phyloP scores from a whole-genome alignment of 2,113 vertebrate genomes.

The Sinocyclocheilus maitianheensis region DNA sequence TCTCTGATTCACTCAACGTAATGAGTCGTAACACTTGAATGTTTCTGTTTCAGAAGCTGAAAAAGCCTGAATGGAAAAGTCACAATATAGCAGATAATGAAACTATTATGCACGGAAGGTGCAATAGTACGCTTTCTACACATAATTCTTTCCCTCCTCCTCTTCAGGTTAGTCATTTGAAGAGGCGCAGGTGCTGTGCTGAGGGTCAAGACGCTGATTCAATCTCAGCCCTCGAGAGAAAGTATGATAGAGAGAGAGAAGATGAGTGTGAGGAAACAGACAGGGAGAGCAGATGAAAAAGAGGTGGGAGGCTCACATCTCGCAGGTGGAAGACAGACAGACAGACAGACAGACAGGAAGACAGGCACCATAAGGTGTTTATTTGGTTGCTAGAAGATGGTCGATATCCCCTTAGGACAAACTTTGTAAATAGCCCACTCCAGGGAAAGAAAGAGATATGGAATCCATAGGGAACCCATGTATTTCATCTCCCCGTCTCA shows the following conservation, averaged over 20 bases:
- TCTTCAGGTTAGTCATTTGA: too few species aligned
- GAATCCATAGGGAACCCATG: conserved; percentile 33
- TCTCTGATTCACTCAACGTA: too few species aligned
- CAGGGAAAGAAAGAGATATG: conserved; percentile 41
- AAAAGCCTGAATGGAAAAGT: too few species aligned
- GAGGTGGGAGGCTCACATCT: conserved; percentile 27
- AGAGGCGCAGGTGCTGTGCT: too few species aligned
- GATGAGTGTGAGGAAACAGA: conserved; percentile 42
- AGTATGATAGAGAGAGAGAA: conserved; percentile 25
- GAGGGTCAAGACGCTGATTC: too few species aligned
- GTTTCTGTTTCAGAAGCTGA: too few species aligned
- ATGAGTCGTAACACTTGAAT: too few species aligned
- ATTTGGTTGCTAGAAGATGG: conserved; percentile 60
- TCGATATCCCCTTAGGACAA: conserved; percentile 47
- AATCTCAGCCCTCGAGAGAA: too few species aligned
- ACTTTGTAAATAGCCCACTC: conserved; percentile 49
- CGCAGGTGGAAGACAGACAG: neutral
- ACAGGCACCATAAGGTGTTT: conserved; percentile 31
- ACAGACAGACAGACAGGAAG: conserved; percentile 22
- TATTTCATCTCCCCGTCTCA: conserved; percentile 24
- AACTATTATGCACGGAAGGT: too few species aligned
- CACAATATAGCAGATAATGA: too few species aligned
- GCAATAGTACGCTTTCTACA: too few species aligned
- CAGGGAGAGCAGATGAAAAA: conserved; percentile 33
- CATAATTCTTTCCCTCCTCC: too few species aligned